phyloP scores from a whole-genome alignment of 1,140 invertebrate genomes.

The Anastatus disparis region DNA sequence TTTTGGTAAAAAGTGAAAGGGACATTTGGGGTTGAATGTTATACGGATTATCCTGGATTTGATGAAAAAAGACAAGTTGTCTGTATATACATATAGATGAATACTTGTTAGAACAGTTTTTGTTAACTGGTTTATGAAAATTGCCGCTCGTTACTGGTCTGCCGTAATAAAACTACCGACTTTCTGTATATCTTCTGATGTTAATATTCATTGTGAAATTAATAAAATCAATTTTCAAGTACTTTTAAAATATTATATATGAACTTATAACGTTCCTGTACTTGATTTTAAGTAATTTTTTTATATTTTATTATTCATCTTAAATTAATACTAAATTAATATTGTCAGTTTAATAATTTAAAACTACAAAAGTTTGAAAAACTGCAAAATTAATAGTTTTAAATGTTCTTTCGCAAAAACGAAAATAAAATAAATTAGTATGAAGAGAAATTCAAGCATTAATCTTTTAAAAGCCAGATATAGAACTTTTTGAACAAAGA shows the following conservation, averaged over 20 bases:
- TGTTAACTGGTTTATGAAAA: constrained; percentile 19
- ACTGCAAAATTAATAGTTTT: too few species aligned
- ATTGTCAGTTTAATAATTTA: too few species aligned
- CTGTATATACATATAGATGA: background rate
- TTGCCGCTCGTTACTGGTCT: constrained; percentile 17
- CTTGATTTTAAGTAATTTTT: too few species aligned
- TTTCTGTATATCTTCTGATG: background rate
- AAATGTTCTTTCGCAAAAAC: too few species aligned
- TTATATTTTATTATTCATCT: too few species aligned
- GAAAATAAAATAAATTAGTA: too few species aligned
- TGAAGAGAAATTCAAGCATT: too few species aligned
- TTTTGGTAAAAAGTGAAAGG: constrained; percentile 37
- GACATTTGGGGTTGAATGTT: background rate
- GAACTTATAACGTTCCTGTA: background rate
- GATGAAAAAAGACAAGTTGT: constrained; percentile 8
- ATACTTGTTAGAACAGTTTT: constrained; percentile 14
- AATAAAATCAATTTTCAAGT: constrained; percentile 12
- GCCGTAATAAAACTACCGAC: constrained; percentile 17
- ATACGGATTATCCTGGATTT: constrained; percentile 32
- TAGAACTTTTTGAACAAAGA: too few species aligned
- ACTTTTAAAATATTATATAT: background rate
- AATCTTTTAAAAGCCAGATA: too few species aligned
- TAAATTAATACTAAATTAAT: too few species aligned
- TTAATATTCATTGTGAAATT: constrained; percentile 16
- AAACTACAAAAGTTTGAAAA: too few species aligned